Evolutionary conservation across 1,140 invertebrate genomes (phyloP), one percentile per base, ranked within the genome.

Genomic region (Papilio aristodemus): DNA sequence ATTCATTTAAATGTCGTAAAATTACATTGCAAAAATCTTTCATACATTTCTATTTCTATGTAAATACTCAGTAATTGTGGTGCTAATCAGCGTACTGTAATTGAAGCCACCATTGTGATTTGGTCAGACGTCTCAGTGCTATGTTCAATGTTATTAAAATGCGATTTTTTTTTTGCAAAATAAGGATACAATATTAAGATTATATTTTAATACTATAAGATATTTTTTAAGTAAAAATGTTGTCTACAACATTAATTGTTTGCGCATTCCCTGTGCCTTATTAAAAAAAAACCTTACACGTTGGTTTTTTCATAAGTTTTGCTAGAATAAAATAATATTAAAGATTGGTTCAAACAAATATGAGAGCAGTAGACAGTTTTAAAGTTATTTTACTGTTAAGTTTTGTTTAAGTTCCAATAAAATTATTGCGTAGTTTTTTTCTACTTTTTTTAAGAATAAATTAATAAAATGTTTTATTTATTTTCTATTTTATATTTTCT

Each of bases 181-280:
- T 19, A 46, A 46, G 3, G 14, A 25, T 57, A 27, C 5, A 41
- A 13, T 41, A 9, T 13, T 41, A 41, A 14, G 39, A 13, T 41
- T 41, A 58, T 50, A 50, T n/a, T 2, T 32, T 11, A 58, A 17
- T 25, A n/a, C n/a, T n/a, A 11, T 58, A 22, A 59, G 62, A 25
- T n/a, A n/a, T 27, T 57, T 32, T 64, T 46, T 70, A 36, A 71
- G 50, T 60, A 38, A 37, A 69, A 57, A 68, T 60, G 19, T 68
- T n/a, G n/a, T n/a, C n/a, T n/a, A 74, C 62, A 70, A 73, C 69
- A 71, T 75, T 32, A 32, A 32, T 32, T 76, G 77, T 74, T 77
- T 60, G 80, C 80, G 87, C 87, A 87, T 89, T 89, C 85, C 85
- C 76, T 77, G 87, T 89, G 87, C 87, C 86, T 88, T 87, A 87